Conservation (phyloP, 2,113 vertebrate genomes). For the Cacatua alba region DNA sequence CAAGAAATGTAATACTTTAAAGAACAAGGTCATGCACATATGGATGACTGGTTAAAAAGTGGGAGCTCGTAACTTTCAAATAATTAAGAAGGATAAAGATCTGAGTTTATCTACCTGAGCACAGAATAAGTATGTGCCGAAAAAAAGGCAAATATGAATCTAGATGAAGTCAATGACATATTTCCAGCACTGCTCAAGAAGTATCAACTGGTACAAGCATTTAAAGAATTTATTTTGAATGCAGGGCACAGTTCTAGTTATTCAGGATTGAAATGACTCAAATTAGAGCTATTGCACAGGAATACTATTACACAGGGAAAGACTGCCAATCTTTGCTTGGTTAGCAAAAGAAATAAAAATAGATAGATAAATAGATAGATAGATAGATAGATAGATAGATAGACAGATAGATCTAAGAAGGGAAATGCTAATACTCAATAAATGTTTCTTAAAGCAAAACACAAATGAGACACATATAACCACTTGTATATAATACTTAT, state of each 20-base stretch:
- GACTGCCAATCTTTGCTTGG: background rate
- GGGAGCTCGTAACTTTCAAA: background rate
- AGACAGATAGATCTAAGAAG: background rate
- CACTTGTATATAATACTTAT: background rate
- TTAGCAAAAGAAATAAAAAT: background rate
- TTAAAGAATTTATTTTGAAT: background rate
- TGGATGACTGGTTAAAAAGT: background rate
- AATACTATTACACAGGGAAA: background rate
- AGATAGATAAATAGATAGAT: no score
- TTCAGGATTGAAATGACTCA: background rate
- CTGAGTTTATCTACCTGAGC: background rate
- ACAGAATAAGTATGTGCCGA: background rate
- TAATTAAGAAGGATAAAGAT: background rate
- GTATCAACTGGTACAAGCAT: background rate
- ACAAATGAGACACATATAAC: accelerated
- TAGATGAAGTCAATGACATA: background rate
- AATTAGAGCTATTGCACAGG: background rate
- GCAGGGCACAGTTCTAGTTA: background rate
- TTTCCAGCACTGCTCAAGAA: background rate
- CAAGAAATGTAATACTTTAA: background rate
- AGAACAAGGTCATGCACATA: background rate
- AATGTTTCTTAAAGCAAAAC: background rate
- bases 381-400: no score
- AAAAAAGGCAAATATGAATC: background rate
- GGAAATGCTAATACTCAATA: background rate